These are phyloP conservation scores for Eumerus sabulonum DNA, from an alignment of 2,888 invertebrate species.

Conservation along the genomic window DNA sequence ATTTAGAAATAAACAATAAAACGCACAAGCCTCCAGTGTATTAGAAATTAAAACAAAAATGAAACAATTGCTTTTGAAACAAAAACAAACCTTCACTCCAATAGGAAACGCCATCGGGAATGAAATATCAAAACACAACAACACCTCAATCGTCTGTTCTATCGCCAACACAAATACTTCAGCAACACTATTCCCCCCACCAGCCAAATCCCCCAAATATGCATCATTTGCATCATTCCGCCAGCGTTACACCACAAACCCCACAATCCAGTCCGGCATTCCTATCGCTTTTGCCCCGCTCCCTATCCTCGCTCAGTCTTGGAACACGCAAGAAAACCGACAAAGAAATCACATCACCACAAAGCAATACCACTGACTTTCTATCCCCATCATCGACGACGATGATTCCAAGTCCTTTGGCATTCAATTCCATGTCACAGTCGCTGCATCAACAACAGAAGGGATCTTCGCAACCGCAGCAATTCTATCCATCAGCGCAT, in stretches of 20 bases:
- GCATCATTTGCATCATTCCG: conserved; percentile 72
- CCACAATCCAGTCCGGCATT: conserved; percentile 77
- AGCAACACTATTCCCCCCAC: conserved; percentile 72
- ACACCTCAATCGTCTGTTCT: conserved; percentile 71
- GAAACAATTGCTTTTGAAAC: conserved; percentile 10
- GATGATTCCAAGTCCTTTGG: conserved; percentile 73
- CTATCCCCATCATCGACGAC: conserved; percentile 64
- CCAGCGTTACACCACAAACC: conserved; percentile 74
- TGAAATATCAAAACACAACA: conserved; percentile 71
- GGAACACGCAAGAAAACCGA: conserved; percentile 78
- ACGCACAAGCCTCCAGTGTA: conserved; percentile 16
- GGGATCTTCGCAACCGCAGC: conserved; percentile 70
- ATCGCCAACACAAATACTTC: conserved; percentile 75
- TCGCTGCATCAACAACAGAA: conserved; percentile 79
- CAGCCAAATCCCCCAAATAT: conserved; percentile 73
- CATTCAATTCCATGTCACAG: conserved; percentile 72
- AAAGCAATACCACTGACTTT: conserved; percentile 75
- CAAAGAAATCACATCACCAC: conserved; percentile 77
- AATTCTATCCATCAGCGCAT: conserved; percentile 63
- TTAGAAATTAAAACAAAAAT: conserved; percentile 3
- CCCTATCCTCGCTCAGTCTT: conserved; percentile 78
- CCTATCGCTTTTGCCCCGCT: conserved; percentile 78
- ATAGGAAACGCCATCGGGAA: conserved; percentile 75
- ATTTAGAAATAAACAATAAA: conserved; percentile 21
- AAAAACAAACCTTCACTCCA: conserved; percentile 62